Base-by-base conservation (phyloP, 2,797 vertebrate genomes). In the Perodicticus potto region DNA sequence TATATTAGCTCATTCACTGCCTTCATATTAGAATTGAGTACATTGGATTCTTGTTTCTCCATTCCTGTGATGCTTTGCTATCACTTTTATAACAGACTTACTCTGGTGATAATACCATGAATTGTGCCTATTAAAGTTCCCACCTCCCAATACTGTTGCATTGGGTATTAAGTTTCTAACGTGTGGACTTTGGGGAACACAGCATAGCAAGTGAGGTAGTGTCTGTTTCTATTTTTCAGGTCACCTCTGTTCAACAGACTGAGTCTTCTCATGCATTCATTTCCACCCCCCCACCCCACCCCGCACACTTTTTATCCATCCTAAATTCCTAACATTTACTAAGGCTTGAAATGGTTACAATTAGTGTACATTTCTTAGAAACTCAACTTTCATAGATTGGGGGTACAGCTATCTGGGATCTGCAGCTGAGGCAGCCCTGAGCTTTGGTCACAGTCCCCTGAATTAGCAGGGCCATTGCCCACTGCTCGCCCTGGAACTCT, bases 401-500 rank as follows among this genome's bases (percentile, higher is more conserved):
- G 59, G 57, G 16, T 55, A 9, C 40, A 5, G 27, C 19, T 70
- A 7, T 37, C 25, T 61, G 43, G 84, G 23, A 53, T 3, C 57
- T 23, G 5, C 32, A 34, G 25, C 5, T 1, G 10, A 25, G 37
- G 77, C 29, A 10, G 45, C 12, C 2, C 4, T 76, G 34, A 25
- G 32, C 29, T 5, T 34, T 45, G 55, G 59, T 32, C 12, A 6
- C 0, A 45, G 40, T 13, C 22, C 1, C 61, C 59, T 22, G 25
- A 27, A 67, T 17, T 20, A 17, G 70, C 49, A 32, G 25, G 53
- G 11, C 17, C 1, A 0, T 13, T 9, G 3, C 32, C 27, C 17
- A 1, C 6, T 9, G 23, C 16, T 49, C 5, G 57, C 0, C 14
- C 23, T 20, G 34, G 17, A 84, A 3, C 2, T 7, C 32, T 13